Evolutionary conservation across 2,113 vertebrate genomes (phyloP).

Genomic region (Chaetodon auriga): DNA sequence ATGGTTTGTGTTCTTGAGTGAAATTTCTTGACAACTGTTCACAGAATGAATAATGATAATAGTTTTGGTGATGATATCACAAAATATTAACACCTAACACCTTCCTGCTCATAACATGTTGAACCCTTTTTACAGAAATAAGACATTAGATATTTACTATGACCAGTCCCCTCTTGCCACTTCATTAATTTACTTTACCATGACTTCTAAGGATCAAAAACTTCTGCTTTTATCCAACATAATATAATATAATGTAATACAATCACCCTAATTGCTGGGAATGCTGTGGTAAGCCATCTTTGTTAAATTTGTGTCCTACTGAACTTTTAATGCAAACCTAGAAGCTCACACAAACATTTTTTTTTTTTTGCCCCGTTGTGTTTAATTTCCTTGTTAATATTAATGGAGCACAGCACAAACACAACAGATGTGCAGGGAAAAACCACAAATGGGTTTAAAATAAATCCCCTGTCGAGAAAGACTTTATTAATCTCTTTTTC

Average conservation of each 20-base stretch:
- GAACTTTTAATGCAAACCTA: neutral
- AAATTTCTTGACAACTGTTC: neutral
- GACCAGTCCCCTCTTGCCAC: too few species aligned
- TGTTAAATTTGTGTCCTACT: neutral
- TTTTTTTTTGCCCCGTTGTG: conserved; percentile 12
- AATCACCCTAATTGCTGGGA: neutral
- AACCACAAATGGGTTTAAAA: conserved; percentile 18
- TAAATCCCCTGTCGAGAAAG: conserved; percentile 15
- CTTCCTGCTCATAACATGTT: neutral
- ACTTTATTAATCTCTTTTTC: conserved; percentile 29
- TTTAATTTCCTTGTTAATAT: conserved; percentile 19
- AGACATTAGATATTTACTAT: neutral
- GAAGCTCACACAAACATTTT: neutral
- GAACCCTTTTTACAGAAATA: neutral
- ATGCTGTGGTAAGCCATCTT: neutral
- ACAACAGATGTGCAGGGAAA: conserved; percentile 32
- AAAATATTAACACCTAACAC: neutral
- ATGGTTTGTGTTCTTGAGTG: neutral
- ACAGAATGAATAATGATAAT: neutral
- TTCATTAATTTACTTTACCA: neutral
- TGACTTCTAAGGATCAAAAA: neutral
- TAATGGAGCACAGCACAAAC: neutral
- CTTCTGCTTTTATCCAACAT: neutral
- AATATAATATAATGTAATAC: neutral
- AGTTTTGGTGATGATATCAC: neutral